Percentiles rank a stretch among this genome's conserved stretches.
Evolutionary conservation across 2,113 vertebrate genomes (phyloP).

Genomic region (Pseudonaja textilis): DNA sequence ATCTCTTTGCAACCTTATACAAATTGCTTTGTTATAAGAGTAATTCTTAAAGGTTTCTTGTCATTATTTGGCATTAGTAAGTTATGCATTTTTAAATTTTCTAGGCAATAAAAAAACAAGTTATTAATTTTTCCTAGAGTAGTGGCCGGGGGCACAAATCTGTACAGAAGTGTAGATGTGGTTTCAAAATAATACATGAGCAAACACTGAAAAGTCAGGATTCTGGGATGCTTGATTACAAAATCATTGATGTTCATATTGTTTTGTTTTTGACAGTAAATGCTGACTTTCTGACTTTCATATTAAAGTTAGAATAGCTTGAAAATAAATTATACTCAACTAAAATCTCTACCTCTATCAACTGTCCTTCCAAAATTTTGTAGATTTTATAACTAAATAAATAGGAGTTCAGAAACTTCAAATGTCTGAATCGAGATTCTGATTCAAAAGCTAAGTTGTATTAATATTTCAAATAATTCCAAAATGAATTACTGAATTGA

Average conservation of each 20-base stretch:
- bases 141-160: neutral
- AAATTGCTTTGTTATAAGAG: neutral
- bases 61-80: neutral
- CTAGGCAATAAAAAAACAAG: neutral
- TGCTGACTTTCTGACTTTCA: neutral
- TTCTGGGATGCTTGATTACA: neutral
- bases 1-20: neutral
- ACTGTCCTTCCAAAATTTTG: neutral
- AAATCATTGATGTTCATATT: neutral
- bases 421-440: neutral
- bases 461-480: neutral
- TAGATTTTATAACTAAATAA: neutral
- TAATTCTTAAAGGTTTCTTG: neutral
- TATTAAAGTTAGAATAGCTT: neutral
- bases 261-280: neutral
- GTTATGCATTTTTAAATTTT: neutral
- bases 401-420: neutral
- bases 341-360: neutral
- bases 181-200: neutral
- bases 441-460: neutral
- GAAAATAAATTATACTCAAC: neutral
- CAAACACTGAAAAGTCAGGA: neutral
- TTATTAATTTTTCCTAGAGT: neutral
- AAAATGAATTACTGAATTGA: neutral
- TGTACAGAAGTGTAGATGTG: neutral